Evolutionary conservation across 2,797 vertebrate species (phyloP), one percentile per base, ranked within the genome.

Genomic region (Anas georgica): DNA sequence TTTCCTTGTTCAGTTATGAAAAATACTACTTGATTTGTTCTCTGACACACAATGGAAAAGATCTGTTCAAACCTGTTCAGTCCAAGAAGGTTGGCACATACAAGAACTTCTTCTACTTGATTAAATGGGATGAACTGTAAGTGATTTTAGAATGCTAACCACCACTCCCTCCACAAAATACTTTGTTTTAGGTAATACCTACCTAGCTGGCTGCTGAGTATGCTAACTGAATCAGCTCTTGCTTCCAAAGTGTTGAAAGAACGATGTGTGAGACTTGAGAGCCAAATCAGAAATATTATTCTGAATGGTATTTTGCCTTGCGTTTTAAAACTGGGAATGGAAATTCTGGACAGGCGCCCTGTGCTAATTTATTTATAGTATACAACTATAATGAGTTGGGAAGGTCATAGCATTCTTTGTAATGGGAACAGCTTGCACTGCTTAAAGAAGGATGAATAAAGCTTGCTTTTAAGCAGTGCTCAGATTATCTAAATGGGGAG

Each of bases 111-210:
- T 99, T 99, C 98, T 99, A 99, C 97, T 99, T 99, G 97, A 98
- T 99, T 97, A 99, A 99, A 97, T 99, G 99, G 99, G 99, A 99
- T 78, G 99, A 99, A 96, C 96, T 99, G 99, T 99, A 98, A 99
- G 99, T 99, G 52, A 89, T 55, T 76, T 95, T 17, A 82, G 50
- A 35, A 29, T 52, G 64, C 56, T 89, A 45, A 43, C 39, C 20
- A 12, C 48, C 48, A 48, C 37, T 39, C 50, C 50, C 50, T 52
- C 50, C 18, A 28, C 37, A 41, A 63, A 63, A 76, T 80, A 22
- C 81, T 91, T 88, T 43, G 7, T 0, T 86, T 74, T 43, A 54
- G 23, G 31, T 62, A 35, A 9, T 82, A 35, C 20, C 54, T 78
- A 29, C 25, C 22, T 45, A 81, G 17, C 10, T 87, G 67, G 60